A percentile compares a stretch with the other conserved stretches of the same genome.
Conservation (phyloP, 1,140 invertebrate species). For the Dendrolimus punctatus region DNA sequence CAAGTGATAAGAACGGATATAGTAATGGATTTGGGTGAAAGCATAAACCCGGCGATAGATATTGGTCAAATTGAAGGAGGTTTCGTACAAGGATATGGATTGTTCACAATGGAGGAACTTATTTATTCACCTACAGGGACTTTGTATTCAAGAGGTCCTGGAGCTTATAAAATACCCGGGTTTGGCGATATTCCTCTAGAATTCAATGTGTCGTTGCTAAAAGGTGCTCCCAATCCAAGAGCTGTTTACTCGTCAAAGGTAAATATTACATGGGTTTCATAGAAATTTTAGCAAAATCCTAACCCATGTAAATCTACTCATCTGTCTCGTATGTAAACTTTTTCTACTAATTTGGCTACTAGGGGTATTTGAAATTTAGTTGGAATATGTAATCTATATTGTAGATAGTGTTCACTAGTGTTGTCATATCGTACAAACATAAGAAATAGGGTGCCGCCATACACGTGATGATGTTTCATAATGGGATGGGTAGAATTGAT, state of each 20-base stretch:
- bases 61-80: constrained; percentile 97
- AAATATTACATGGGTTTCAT: constrained; percentile 5
- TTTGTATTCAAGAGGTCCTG: constrained; percentile 89
- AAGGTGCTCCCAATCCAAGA: constrained; percentile 88
- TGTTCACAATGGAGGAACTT: constrained; percentile 93
- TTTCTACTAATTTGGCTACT: no score
- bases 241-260: constrained; percentile 97
- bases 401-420: no score
- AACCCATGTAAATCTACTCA: no score
- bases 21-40: constrained; percentile 94
- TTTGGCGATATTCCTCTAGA: constrained; percentile 91
- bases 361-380: no score
- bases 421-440: no score
- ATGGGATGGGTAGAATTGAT: no score
- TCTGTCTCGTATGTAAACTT: no score
- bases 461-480: no score
- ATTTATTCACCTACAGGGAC: constrained; percentile 88
- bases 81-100: constrained; percentile 93
- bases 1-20: constrained; percentile 91
- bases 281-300: no score
- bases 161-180: constrained; percentile 94
- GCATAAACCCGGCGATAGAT: constrained; percentile 96
- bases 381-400: no score
- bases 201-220: constrained; percentile 94
- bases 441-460: no score